Percentiles rank a stretch among this genome's conserved stretches.
These are phyloP conservation scores for Limnephilus lunatus DNA, from an alignment of 2,888 invertebrate species.

Conservation along the genomic window DNA sequence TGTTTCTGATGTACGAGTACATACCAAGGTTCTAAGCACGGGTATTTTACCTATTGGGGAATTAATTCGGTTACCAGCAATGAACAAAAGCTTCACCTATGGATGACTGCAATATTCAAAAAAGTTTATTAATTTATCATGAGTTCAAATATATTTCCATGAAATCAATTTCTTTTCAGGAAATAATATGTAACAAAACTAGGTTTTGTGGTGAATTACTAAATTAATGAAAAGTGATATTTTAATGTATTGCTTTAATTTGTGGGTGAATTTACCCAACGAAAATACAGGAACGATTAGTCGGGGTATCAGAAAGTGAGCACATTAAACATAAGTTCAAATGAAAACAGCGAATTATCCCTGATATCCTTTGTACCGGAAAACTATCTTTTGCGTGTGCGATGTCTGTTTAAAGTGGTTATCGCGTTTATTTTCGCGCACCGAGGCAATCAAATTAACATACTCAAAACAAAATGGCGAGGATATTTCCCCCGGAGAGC, in stretches of 20 bases:
- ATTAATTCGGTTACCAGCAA: background rate
- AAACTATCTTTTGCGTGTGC: background rate
- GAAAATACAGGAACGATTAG: background rate
- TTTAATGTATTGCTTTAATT: background rate
- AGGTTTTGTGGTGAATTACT: too few relatives aligned
- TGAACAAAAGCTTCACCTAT: background rate
- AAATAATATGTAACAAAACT: background rate
- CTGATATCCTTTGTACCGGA: background rate
- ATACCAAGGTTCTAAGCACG: too few relatives aligned
- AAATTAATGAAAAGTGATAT: background rate
- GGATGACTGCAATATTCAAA: background rate
- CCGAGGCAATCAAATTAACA: slow-evolving; percentile 43
- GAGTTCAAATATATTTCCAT: background rate
- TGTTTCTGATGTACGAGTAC: background rate
- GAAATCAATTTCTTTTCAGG: too few relatives aligned
- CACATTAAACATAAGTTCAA: background rate
- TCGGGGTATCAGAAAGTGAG: background rate
- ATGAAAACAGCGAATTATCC: background rate
- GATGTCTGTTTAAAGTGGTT: slow-evolving; percentile 12
- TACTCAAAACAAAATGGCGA: slow-evolving; percentile 46
- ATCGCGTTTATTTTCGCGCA: slow-evolving; percentile 30
- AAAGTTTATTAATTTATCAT: background rate
- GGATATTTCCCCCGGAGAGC: slow-evolving; percentile 19
- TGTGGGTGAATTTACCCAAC: background rate
- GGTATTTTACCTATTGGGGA: background rate